Base-by-base conservation (phyloP, 1,140 invertebrate species). In the Drosophila ambigua region DNA sequence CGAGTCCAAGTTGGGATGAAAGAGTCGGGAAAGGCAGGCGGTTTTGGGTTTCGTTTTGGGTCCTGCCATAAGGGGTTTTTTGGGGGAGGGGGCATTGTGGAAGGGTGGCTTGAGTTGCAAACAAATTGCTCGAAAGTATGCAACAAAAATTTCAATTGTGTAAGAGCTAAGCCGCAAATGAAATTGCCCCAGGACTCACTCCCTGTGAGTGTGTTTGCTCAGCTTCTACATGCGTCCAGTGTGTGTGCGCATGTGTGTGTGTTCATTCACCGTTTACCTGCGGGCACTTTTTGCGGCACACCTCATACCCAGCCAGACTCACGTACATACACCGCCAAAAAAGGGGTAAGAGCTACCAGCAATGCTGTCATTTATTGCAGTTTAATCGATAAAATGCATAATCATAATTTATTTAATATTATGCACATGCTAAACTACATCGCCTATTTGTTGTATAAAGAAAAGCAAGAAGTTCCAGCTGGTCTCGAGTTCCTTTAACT, bases 121-220 rank as follows among this genome's bases (percentile, higher is more conserved):
- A 62, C 75, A 84, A 82, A 82, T 79, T 82, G 79, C 79, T 83
- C 45, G 53, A 67, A 79, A 82, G 75, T 83, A 82, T 83, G 79
- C 79, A 82, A 82, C 78, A 75, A 82, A 83, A 78, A 83, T 82
- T 83, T 71, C 75, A 82, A 83, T 82, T 82, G 77, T 79, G 75
- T 79, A 81, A 74, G 59, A 82, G 63, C 74, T 60, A 62, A 75
- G 68, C 79, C 60, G 69, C 60, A 82, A 82, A 82, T 83, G 66
- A 83, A 82, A 82, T 83, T 82, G 69, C 72, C 62, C 62, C 26
- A 44, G 45, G 61, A 26, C 31, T 35, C 31, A 2, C 31, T 39
- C 35, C 9, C 39, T 31, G 20, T 39, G 23, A 20, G 23, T 16
- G n/a, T 16, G 45, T 57, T 51, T 67, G 54, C 60, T 51, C 48